phyloP scores from a whole-genome alignment of 2,888 invertebrate genomes.

The Mythimna loreyi region DNA sequence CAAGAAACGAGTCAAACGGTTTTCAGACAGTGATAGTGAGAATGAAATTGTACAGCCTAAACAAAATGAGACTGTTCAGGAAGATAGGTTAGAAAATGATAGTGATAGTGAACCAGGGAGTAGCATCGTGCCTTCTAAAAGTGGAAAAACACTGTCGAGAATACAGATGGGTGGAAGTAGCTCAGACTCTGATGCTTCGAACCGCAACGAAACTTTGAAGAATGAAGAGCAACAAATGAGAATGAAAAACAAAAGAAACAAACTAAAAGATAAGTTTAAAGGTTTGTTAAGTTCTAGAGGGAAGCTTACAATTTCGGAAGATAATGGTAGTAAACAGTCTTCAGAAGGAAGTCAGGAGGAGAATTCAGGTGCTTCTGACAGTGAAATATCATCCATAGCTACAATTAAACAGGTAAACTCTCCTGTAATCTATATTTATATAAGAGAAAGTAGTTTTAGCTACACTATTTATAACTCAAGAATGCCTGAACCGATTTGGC shows the following conservation, averaged over 20 bases:
- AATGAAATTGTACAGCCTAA: slow-evolving; percentile 55
- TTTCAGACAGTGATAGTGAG: slow-evolving; percentile 80
- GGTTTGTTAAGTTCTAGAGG: slow-evolving; percentile 71
- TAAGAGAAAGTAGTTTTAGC: too few relatives aligned
- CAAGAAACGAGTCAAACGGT: slow-evolving; percentile 71
- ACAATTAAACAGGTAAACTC: slow-evolving; percentile 78
- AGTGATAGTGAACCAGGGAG: slow-evolving; percentile 52
- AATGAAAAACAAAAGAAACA: slow-evolving; percentile 78
- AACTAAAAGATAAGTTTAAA: slow-evolving; percentile 81
- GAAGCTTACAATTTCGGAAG: slow-evolving; percentile 50
- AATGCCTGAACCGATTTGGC: too few relatives aligned
- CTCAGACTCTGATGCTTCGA: slow-evolving; percentile 60
- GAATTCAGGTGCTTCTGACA: slow-evolving; percentile 63
- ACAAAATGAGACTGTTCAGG: slow-evolving; percentile 5
- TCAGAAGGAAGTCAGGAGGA: slow-evolving; percentile 45
- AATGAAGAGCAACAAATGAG: slow-evolving; percentile 74
- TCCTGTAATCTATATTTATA: background rate
- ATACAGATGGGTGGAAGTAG: slow-evolving; percentile 45
- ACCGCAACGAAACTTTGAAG: slow-evolving; percentile 53
- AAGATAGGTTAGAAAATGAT: background rate
- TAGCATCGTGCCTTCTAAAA: slow-evolving; percentile 45
- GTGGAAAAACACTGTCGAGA: slow-evolving; percentile 55
- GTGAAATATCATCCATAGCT: slow-evolving; percentile 71
- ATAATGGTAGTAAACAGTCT: slow-evolving; percentile 41
- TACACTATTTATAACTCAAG: too few relatives aligned